These are phyloP conservation scores for Eupithecia pulchellata DNA, from an alignment of 2,888 invertebrate species.

Conservation along the genomic window DNA sequence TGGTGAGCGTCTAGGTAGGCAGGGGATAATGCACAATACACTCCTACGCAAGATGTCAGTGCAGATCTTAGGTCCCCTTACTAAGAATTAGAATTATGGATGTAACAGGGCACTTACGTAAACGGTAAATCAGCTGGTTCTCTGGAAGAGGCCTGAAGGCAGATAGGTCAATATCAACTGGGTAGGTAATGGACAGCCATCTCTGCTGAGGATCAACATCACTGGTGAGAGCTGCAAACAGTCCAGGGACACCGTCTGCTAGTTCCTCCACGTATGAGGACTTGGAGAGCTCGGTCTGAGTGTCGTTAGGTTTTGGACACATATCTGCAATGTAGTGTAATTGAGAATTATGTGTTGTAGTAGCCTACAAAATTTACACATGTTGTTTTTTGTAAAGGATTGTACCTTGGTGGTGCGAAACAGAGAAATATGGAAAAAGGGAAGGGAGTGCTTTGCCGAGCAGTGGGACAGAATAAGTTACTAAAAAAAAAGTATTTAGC, in stretches of 20 bases:
- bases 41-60: too few relatives aligned
- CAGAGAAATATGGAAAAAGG: too few relatives aligned
- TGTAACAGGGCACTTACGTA: constrained; percentile 85
- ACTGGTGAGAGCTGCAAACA: constrained; percentile 93
- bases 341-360: background rate
- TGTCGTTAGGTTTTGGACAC: constrained; percentile 94
- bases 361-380: background rate
- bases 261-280: constrained; percentile 94
- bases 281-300: constrained; percentile 90
- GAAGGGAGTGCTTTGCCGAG: too few relatives aligned
- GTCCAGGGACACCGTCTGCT: constrained; percentile 91
- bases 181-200: constrained; percentile 94
- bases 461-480: too few relatives aligned
- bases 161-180: constrained; percentile 89
- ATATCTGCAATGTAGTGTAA: constrained; percentile 86
- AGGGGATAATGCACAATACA: too few relatives aligned
- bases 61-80: too few relatives aligned
- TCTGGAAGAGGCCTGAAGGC: constrained; percentile 87
- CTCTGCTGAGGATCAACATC: constrained; percentile 90
- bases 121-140: constrained; percentile 89
- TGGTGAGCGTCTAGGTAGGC: too few relatives aligned
- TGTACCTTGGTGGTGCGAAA: too few relatives aligned
- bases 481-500: too few relatives aligned
- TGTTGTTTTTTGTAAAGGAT: too few relatives aligned
- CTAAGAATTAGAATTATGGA: too few relatives aligned